Evolutionary conservation across 2,888 invertebrate genomes (phyloP).

Genomic region (Drosophila testacea): DNA sequence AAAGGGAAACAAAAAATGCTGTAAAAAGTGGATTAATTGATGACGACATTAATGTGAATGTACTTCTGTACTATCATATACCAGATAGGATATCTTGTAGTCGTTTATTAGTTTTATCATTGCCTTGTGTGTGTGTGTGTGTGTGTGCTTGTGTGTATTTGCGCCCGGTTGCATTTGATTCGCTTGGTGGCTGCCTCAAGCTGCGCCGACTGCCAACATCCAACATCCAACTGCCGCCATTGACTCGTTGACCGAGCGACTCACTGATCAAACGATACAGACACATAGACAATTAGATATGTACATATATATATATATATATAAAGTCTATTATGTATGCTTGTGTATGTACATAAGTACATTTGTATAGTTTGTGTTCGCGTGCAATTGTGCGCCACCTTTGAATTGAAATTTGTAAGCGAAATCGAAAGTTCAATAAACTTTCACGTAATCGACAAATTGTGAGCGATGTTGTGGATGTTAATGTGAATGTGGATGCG

Average conservation of each 20-base stretch:
- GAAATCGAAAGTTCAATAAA: conserved; percentile 84
- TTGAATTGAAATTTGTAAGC: conserved; percentile 70
- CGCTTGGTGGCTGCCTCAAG: conserved; percentile 46
- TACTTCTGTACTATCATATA: background rate
- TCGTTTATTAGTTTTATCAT: background rate
- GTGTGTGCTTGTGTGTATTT: background rate
- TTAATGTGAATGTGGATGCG: background rate
- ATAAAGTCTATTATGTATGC: conserved; percentile 4
- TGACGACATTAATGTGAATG: background rate
- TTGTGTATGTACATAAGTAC: conserved; percentile 10
- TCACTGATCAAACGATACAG: conserved; percentile 63
- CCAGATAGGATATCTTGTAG: conserved; percentile 2
- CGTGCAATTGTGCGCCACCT: conserved; percentile 61
- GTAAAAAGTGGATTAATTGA: background rate
- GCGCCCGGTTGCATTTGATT: conserved; percentile 55
- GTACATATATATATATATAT: background rate
- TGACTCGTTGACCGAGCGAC: conserved; percentile 80
- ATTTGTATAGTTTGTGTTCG: conserved; percentile 32
- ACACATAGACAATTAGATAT: background rate
- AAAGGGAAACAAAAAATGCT: background rate
- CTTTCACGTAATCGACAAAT: conserved; percentile 77
- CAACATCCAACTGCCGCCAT: conserved; percentile 63
- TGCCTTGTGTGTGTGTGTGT: conserved; percentile 2
- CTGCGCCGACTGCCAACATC: conserved; percentile 41
- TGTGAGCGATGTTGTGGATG: conserved; percentile 23